Base-by-base conservation (phyloP, 2,797 vertebrate species). In the Lagorchestes hirsutus region DNA sequence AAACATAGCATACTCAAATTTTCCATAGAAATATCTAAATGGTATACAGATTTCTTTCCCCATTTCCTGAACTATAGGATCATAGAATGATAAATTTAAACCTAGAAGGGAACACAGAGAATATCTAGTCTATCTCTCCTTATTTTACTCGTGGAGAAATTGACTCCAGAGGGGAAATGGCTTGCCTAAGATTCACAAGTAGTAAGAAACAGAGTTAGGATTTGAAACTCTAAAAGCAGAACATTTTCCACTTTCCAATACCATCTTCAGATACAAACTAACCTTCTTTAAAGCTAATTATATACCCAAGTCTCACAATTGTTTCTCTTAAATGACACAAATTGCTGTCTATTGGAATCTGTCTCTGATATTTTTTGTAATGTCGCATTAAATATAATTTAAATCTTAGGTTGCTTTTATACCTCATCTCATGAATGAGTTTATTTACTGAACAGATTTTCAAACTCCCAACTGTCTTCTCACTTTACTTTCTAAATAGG, bases 211-310 rank as follows among this genome's bases (percentile, higher is more conserved):
- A 90, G 55, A 94, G 40, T 14, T 93, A 67, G 90, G 11, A 74
- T 59, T 29, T 92, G 92, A 54, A 55, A 10, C 92, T 92, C 40
- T 90, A 50, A 90, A 74, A 91, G 59, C 62, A 91, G 52, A 92
- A 56, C 52, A 54, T 55, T 54, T 90, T 90, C 1, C 13, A 57
- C 58, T 95, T 95, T 11, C 40, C 34, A 95, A 50, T 46, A 67
- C 29, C 34, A 93, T 2, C 10, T 46, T 4, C n/a, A 27, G 22
- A 50, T 50, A 4, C 22, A 82, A 82, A 27, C 9, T 57, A 57
- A 16, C 9, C 54, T 93, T 28, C 95, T 94, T 40, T 40, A 93
- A 91, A 22, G 55, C 56, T 87, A 87, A 87, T n/a, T 87, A 87
- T 87, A 87, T 87, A 27, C 24, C 40, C 67, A 40, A 74, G 18